Evolutionary conservation across 2,888 invertebrate species (phyloP), one percentile per base, ranked within the genome.

Genomic region (Leptothorax acervorum): DNA sequence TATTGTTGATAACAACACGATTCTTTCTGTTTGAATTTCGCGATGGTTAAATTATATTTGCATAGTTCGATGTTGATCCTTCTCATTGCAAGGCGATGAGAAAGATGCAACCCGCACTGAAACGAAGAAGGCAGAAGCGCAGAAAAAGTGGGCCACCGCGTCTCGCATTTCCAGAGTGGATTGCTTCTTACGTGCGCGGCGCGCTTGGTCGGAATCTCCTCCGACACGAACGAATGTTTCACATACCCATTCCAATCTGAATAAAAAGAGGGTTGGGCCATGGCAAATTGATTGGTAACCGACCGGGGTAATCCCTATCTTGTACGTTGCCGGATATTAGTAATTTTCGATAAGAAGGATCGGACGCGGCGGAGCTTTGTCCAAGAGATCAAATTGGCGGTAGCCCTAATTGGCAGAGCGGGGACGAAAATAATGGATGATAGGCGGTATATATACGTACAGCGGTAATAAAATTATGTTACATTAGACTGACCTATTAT

Each of bases 261-360:
- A 81, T 85, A 85, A 87, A 88, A 91, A 85, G 70, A 83, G 60
- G 28, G 63, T 63, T 48, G 60, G 62, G 48, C 84, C 82, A 79
- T 74, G 86, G 86, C 87, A 90, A 90, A 92, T 92, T 92, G 90
- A 92, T 92, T 91, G 90, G 85, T 68, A 35, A 35, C 35, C 83
- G 85, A 82, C 55, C 66, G 87, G 87, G 84, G 86, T 87, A 89
- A 91, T 92, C 89, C 86, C 78, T 82, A 85, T 84, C 89, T 90
- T 90, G 92, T 92, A 90, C 87, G 87, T 88, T 88, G 89, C 91
- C 92, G 93, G 93, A 93, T 92, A 92, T 93, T 92, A 93, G 91
- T 93, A 91, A 93, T 93, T 93, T 78, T 93, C 87, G 85, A 87
- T 89, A 86, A 91, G 86, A 90, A 89, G 86, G 83, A 82, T 82